Conservation (phyloP, 2,888 invertebrate genomes). For the Notodonta ziczac region DNA sequence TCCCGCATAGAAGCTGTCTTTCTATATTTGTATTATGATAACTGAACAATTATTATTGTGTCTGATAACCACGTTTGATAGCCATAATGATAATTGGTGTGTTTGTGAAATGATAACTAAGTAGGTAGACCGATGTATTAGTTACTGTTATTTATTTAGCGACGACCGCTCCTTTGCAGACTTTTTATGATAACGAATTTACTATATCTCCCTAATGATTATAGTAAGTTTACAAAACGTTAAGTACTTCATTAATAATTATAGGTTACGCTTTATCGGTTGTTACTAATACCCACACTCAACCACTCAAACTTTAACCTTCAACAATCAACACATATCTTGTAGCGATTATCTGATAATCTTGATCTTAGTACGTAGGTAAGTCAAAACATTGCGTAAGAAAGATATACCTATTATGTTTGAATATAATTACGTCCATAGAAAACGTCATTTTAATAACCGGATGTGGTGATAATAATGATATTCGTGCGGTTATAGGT, state of each 20-base stretch:
- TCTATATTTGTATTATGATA: neutral
- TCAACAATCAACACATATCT: no score
- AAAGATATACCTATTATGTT: neutral
- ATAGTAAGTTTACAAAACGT: no score
- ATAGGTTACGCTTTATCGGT: no score
- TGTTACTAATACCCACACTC: no score
- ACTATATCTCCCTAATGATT: no score
- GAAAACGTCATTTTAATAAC: neutral
- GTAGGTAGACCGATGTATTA: neutral
- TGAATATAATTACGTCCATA: neutral
- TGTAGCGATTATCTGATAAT: neutral
- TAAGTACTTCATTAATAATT: no score
- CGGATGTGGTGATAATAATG: conserved; percentile 2
- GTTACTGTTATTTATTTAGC: no score
- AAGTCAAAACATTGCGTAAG: conserved; percentile 1
- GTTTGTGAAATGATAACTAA: neutral
- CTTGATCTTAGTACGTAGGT: neutral
- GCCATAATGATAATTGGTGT: neutral
- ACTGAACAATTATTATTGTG: conserved; percentile 4
- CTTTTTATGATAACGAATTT: no score
- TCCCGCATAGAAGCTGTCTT: neutral
- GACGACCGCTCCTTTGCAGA: no score
- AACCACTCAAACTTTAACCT: no score
- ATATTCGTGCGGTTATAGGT: neutral
- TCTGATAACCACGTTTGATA: conserved; percentile 8